These are phyloP conservation scores for Pangasianodon gigas DNA, from an alignment of 2,113 vertebrate genomes.

Conservation along the genomic window DNA sequence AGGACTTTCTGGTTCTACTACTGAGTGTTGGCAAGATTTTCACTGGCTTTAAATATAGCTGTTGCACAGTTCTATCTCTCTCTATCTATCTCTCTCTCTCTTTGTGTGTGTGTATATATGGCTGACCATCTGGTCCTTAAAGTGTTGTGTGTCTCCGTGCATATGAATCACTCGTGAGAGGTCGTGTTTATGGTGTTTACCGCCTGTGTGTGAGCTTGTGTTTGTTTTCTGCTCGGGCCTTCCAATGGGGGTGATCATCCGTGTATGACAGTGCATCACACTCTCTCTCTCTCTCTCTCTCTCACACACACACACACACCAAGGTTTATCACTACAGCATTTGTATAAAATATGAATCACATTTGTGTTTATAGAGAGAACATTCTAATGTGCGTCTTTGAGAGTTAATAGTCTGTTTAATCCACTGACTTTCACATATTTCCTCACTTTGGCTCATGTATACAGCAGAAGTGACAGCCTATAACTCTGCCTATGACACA, in stretches of 20 bases:
- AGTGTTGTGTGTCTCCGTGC: constrained; percentile 17
- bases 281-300: neutral
- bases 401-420: constrained; percentile 14
- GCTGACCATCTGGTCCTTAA: constrained; percentile 28
- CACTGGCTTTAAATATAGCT: constrained; percentile 30
- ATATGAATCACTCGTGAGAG: constrained; percentile 8
- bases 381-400: neutral
- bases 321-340: neutral
- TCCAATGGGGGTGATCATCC: neutral
- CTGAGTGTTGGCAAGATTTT: constrained; percentile 14
- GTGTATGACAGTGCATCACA: neutral
- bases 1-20: constrained; percentile 9
- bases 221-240: constrained; percentile 17
- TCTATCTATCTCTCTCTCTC: neutral
- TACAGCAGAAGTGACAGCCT: neutral
- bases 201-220: constrained; percentile 41
- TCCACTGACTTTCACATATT: neutral
- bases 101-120: constrained; percentile 30
- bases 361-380: neutral
- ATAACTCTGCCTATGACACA: constrained; percentile 10
- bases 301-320: neutral
- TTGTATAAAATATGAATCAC: constrained; percentile 12
- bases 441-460: neutral
- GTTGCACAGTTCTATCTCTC: constrained; percentile 26
- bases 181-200: neutral